Evolutionary conservation across 1,140 invertebrate species (phyloP), one percentile per base, ranked within the genome.

Genomic region (Plodia interpunctella): DNA sequence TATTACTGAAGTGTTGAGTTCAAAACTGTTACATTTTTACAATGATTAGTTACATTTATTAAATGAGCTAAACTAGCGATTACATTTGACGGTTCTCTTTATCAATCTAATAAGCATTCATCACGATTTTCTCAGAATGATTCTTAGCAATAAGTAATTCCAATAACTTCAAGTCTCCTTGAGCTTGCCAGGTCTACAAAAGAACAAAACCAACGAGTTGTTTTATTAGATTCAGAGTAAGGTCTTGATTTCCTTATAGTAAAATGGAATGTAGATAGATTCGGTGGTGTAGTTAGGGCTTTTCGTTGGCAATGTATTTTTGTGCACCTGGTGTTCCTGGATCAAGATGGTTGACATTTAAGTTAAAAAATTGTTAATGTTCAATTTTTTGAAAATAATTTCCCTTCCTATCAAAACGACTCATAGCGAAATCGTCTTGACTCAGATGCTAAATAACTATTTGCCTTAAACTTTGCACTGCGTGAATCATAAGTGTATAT

Each of bases 291-390:
- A 82, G 79, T 75, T 82, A 74, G 77, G 63, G 78, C 78, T 83
- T 82, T 73, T 70, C 80, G 82, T 88, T 88, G 85, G 80, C 70
- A 71, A 80, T 78, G 84, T 85, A 74, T 80, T 88, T 87, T 87
- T 85, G 68, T 85, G 83, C 85, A 88, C 83, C 85, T 88, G 85
- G 83, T 83, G 32, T 17, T 25, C 53, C 55, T 74, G 68, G 57
- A 58, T 62, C 65, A 66, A 72, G 69, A 72, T 65, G 56, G 62
- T 72, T 68, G 15, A n/a, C 21, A n/a, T 17, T 44, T 44, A n/a
- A 11, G 15, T 32, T 55, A 2, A 15, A 25, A n/a, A 51, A 51
- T 20, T 25, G 5, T 20, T 11, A n/a, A 2, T 20, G 5, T 17
- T 20, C 15, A 21, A 20, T 20, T 51, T 51, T 11, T 11, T 10